These are phyloP conservation scores for Lamellibrachia columna DNA, from an alignment of 2,888 invertebrate species.

Conservation along the genomic window DNA sequence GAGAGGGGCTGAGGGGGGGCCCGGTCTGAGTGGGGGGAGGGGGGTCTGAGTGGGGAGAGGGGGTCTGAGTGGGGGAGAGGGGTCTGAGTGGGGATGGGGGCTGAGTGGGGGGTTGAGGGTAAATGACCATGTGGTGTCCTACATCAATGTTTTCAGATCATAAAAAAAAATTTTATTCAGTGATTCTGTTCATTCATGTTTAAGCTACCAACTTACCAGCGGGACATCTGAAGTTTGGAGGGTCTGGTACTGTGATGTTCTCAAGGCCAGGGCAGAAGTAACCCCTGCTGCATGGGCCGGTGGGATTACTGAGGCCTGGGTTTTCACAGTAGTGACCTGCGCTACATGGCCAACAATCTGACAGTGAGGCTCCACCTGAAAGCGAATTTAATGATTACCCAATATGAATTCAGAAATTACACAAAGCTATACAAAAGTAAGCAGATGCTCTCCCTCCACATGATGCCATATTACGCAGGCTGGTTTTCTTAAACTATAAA, in stretches of 20 bases:
- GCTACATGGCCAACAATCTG: conserved; percentile 58
- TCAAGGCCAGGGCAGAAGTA: conserved; percentile 62
- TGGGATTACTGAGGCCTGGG: conserved; percentile 52
- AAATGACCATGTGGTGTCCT: not conserved
- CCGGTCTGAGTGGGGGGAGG: not conserved
- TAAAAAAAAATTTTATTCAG: not conserved
- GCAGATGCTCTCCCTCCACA: too few species aligned
- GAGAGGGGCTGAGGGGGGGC: not conserved
- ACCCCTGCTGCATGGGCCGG: conserved; percentile 55
- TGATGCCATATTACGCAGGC: too few species aligned
- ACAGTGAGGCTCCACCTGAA: conserved; percentile 46
- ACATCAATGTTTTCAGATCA: not conserved
- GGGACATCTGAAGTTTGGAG: conserved; percentile 50
- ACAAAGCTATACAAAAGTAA: too few species aligned
- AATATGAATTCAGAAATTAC: not conserved
- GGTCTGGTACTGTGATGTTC: conserved; percentile 50
- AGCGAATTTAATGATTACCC: not conserved
- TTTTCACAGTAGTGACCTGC: conserved; percentile 58
- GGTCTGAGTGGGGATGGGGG: not conserved
- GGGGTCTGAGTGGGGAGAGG: not conserved
- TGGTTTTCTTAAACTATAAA: too few species aligned
- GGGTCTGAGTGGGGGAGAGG: not conserved
- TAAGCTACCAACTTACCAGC: conserved; percentile 47
- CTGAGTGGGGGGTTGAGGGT: not conserved
- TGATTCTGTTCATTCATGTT: not conserved